phyloP scores from a whole-genome alignment of 2,113 vertebrate species.

The Silurus asotus region DNA sequence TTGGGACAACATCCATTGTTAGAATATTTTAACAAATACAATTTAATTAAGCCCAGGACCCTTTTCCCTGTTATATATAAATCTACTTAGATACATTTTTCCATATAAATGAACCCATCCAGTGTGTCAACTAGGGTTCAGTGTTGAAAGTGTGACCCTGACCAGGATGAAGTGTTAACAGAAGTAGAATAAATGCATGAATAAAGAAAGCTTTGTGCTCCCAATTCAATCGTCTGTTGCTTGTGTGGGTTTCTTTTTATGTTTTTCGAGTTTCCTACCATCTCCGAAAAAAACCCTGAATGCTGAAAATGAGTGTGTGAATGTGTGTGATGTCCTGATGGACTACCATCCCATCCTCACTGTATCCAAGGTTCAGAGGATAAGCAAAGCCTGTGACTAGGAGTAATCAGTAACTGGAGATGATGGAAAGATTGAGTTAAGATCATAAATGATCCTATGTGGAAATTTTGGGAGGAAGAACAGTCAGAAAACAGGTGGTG shows the following conservation, averaged over 20 bases:
- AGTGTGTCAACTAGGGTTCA: background rate
- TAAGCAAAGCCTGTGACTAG: background rate
- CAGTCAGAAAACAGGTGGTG: background rate
- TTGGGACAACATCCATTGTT: too few relatives aligned
- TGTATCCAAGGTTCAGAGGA: background rate
- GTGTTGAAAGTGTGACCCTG: background rate
- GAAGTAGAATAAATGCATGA: background rate
- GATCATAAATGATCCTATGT: background rate
- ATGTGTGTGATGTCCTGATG: background rate
- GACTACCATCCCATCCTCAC: background rate
- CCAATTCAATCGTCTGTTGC: background rate
- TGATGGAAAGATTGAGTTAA: background rate
- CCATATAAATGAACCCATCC: background rate
- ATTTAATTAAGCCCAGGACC: too few relatives aligned
- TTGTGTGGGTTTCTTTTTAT: background rate
- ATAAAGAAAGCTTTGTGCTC: background rate
- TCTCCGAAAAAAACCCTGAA: background rate
- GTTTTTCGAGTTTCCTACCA: background rate
- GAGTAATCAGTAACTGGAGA: background rate
- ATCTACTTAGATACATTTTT: background rate
- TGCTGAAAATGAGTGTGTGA: background rate
- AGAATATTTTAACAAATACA: too few relatives aligned
- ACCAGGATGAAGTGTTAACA: background rate
- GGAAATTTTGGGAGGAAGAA: background rate
- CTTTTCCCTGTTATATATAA: background rate